Evolutionary conservation across 2,113 vertebrate genomes (phyloP).

Genomic region (Pygoscelis antarcticus): DNA sequence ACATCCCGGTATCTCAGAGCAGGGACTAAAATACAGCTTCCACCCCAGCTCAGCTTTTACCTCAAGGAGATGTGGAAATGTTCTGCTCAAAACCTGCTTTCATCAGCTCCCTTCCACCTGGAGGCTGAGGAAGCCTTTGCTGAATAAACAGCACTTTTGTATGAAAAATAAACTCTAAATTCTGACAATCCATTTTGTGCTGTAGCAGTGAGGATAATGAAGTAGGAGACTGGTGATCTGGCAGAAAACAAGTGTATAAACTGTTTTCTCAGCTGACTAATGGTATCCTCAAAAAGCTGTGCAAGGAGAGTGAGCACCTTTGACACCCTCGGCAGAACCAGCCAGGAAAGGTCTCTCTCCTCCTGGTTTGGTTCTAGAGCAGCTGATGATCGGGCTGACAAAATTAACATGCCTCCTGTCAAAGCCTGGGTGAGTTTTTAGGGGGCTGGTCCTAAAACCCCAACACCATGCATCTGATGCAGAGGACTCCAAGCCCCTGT

Average conservation of each 20-base stretch:
- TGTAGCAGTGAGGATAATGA: background rate
- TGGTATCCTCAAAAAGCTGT: background rate
- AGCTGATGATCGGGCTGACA: background rate
- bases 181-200: background rate
- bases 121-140: background rate
- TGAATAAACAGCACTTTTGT: constrained; percentile 26
- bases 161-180: constrained; percentile 4
- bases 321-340: background rate
- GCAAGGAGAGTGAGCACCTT: background rate
- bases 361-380: background rate
- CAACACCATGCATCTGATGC: background rate
- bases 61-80: background rate
- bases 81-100: background rate
- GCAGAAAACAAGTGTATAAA: constrained; percentile 18
- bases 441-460: background rate
- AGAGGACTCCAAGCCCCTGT: background rate
- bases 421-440: background rate
- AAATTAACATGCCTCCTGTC: background rate
- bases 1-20: background rate
- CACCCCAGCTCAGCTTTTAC: background rate
- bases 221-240: background rate
- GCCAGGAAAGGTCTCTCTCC: background rate
- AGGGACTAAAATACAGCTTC: background rate
- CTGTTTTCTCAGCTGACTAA: background rate
- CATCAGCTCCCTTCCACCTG: background rate